Conservation (phyloP, 2,888 invertebrate genomes). For the Dryocosmus kuriphilus region DNA sequence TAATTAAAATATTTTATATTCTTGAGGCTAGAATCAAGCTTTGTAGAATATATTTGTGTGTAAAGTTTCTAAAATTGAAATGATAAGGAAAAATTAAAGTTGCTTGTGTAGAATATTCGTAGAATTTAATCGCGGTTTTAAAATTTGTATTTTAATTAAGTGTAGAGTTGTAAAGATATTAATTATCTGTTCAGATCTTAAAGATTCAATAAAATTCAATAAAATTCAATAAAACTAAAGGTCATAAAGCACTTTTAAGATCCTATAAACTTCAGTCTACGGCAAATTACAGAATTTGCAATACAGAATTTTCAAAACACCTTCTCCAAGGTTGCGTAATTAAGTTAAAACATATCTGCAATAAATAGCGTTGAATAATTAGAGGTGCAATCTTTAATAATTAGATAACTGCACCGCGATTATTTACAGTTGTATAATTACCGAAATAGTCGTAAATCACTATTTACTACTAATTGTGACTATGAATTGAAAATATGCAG, state of each 20-base stretch:
- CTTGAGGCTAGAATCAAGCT: too few species aligned
- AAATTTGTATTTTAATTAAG: too few species aligned
- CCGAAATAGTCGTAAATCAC: constrained; percentile 34
- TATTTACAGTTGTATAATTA: constrained; percentile 44
- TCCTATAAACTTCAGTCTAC: background rate
- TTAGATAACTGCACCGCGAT: constrained; percentile 37
- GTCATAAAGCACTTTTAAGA: background rate
- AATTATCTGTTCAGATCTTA: too few species aligned
- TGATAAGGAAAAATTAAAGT: too few species aligned
- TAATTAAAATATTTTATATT: too few species aligned
- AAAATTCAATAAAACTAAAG: background rate
- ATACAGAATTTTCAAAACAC: too few species aligned
- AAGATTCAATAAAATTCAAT: background rate
- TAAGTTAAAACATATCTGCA: constrained; percentile 25
- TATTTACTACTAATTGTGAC: constrained; percentile 39
- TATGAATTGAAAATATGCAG: constrained; percentile 15
- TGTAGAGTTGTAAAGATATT: too few species aligned
- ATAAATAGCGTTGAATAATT: constrained; percentile 33
- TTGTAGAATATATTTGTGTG: too few species aligned
- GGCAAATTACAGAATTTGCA: background rate
- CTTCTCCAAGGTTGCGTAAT: constrained; percentile 5
- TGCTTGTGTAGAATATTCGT: too few species aligned
- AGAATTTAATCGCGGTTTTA: too few species aligned
- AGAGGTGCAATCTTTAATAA: constrained; percentile 34
- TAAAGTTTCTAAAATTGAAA: too few species aligned